Evolutionary conservation across 2,888 invertebrate genomes (phyloP).

Genomic region (Dynastes grantii): DNA sequence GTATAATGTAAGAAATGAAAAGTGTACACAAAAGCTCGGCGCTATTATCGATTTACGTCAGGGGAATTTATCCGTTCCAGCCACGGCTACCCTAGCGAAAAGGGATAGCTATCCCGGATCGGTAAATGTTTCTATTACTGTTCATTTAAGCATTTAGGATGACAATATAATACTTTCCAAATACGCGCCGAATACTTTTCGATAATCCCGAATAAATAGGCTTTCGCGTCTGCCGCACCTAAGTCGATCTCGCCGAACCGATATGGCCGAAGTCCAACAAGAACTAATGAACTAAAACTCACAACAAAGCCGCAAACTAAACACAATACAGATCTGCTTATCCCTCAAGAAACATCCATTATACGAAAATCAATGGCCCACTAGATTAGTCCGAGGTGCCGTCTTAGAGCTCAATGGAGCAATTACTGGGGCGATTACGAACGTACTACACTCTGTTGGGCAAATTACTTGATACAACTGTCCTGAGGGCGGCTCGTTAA

Average conservation of each 20-base stretch:
- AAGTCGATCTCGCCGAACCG: slow-evolving; percentile 27
- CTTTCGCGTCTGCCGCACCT: slow-evolving; percentile 15
- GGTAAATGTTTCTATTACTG: slow-evolving; percentile 9
- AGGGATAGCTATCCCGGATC: neutral
- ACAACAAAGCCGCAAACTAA: slow-evolving; percentile 68
- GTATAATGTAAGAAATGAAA: too few species aligned
- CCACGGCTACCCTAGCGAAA: too few species aligned
- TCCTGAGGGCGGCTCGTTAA: slow-evolving; percentile 66
- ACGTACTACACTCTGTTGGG: slow-evolving; percentile 60
- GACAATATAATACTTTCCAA: neutral
- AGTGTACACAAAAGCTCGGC: too few species aligned
- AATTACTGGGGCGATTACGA: slow-evolving; percentile 67
- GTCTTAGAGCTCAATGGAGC: slow-evolving; percentile 68
- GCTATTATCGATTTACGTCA: too few species aligned
- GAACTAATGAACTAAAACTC: slow-evolving; percentile 67
- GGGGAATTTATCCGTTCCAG: neutral
- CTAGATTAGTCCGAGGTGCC: slow-evolving; percentile 68
- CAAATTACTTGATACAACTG: slow-evolving; percentile 68
- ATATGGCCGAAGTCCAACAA: slow-evolving; percentile 37
- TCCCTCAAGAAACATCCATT: slow-evolving; percentile 69
- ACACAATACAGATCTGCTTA: slow-evolving; percentile 69
- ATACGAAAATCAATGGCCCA: slow-evolving; percentile 69
- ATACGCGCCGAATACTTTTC: slow-evolving; percentile 1
- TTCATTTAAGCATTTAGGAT: neutral
- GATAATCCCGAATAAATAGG: slow-evolving; percentile 30